Conservation (phyloP, 2,888 invertebrate genomes). For the Alviniconcha strummeri region DNA sequence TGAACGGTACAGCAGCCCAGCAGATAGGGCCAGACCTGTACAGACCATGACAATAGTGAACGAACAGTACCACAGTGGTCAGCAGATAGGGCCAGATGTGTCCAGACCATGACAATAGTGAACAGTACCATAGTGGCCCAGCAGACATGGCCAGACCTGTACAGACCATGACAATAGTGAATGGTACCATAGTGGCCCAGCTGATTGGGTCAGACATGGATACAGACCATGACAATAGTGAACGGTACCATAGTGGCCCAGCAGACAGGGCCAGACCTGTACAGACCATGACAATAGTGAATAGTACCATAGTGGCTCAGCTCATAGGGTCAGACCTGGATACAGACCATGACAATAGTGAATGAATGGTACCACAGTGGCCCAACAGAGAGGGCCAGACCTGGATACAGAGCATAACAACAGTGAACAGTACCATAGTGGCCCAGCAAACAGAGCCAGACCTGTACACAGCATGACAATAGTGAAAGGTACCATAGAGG, state of each 20-base stretch:
- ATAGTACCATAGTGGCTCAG: conserved; percentile 81
- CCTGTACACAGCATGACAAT: too few species aligned
- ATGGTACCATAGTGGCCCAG: conserved; percentile 82
- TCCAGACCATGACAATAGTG: too few species aligned
- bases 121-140: too few species aligned
- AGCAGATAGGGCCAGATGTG: too few species aligned
- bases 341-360: neutral
- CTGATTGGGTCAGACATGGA: conserved; percentile 89
- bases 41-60: too few species aligned
- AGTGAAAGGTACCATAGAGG: too few species aligned
- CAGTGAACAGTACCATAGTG: too few species aligned
- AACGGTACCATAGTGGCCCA: conserved; percentile 81
- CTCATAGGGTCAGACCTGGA: conserved; percentile 89
- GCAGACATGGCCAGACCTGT: too few species aligned
- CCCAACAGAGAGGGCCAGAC: conserved; percentile 93
- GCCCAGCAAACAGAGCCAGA: too few species aligned
- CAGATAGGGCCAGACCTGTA: conserved; percentile 74
- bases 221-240: neutral
- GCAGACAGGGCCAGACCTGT: conserved; percentile 89
- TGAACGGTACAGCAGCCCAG: conserved; percentile 79
- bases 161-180: too few species aligned
- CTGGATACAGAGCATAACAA: conserved; percentile 63
- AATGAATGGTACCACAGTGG: conserved; percentile 76
- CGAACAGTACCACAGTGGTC: too few species aligned
- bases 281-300: neutral